These are phyloP conservation scores for Periparus ater DNA, from an alignment of 2,797 vertebrate genomes.

Conservation along the genomic window DNA sequence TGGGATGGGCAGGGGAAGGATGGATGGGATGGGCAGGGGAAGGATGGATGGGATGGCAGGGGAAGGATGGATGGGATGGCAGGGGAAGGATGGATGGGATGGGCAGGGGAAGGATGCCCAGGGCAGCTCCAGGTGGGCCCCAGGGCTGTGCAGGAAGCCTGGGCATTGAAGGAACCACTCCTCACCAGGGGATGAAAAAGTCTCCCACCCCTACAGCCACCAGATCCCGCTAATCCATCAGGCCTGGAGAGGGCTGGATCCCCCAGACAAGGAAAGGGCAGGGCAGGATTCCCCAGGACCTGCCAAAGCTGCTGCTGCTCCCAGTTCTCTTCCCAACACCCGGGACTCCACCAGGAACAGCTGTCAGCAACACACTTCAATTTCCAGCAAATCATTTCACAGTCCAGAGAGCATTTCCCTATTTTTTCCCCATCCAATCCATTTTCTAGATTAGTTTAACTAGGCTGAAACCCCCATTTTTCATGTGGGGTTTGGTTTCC, in stretches of 20 bases:
- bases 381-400: neutral
- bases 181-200: rapidly evolving
- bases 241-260: neutral
- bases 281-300: neutral
- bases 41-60: rapidly evolving
- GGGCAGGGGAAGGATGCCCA: neutral
- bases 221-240: neutral
- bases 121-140: neutral
- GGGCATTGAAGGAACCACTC: neutral
- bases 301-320: neutral
- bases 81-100: rapidly evolving
- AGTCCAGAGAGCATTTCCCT: neutral
- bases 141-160: neutral
- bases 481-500: neutral
- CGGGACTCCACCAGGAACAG: neutral
- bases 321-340: neutral
- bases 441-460: slow-evolving; percentile 12
- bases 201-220: neutral
- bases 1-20: too few relatives aligned
- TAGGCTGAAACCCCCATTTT: slow-evolving; percentile 29
- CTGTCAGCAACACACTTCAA: slow-evolving; percentile 8
- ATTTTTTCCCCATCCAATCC: neutral
- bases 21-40: too few relatives aligned
- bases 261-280: rapidly evolving
- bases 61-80: rapidly evolving